Evolutionary conservation across 1,140 invertebrate species (phyloP).

Genomic region (Coenobita brevimanus): DNA sequence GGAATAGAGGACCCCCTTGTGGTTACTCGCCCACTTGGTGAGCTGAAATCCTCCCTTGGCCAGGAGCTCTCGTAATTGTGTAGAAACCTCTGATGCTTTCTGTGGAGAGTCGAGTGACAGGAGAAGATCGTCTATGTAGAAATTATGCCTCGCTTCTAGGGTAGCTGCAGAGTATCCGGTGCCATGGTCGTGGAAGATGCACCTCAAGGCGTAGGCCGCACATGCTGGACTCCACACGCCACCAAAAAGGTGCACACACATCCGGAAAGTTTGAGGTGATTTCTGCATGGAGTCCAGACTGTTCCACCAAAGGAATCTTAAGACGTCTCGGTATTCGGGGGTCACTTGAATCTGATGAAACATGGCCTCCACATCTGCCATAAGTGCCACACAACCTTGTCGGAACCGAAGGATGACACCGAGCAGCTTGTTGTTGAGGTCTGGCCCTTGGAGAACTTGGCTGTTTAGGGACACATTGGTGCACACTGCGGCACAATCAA

Average conservation of each 20-base stretch:
- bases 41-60: too few species aligned
- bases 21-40: too few species aligned
- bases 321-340: not conserved
- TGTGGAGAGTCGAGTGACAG: not conserved
- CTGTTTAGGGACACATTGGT: not conserved
- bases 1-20: too few species aligned
- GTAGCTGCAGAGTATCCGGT: not conserved
- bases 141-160: not conserved
- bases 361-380: not conserved
- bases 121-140: not conserved
- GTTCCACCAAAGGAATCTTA: not conserved
- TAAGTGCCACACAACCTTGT: not conserved
- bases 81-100: not conserved
- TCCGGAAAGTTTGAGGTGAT: too few species aligned
- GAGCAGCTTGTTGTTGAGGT: not conserved
- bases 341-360: not conserved
- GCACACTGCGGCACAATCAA: not conserved
- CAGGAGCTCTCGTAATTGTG: too few species aligned
- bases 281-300: not conserved
- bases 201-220: not conserved
- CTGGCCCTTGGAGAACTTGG: not conserved
- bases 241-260: not conserved
- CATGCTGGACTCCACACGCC: not conserved
- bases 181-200: not conserved
- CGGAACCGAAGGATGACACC: not conserved